Conservation (phyloP, 2,888 invertebrate genomes). For the Oscheius onirici region DNA sequence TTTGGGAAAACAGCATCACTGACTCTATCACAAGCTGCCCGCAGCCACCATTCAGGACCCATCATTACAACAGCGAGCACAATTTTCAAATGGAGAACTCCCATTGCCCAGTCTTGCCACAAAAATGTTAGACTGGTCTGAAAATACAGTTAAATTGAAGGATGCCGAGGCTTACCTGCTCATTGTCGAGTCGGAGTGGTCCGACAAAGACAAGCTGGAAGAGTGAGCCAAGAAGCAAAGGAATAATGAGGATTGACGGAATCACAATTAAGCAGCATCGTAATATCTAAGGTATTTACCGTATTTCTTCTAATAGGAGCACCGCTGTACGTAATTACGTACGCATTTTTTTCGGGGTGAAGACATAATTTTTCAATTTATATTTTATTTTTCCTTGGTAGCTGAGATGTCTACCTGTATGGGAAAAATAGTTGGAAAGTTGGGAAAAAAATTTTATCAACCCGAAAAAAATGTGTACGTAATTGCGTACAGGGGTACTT, state of each 20-base stretch:
- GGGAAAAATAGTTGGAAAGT: too few relatives aligned
- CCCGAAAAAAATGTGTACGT: too few relatives aligned
- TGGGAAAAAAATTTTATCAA: too few relatives aligned
- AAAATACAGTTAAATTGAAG: constrained; percentile 73
- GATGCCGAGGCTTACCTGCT: constrained; percentile 38
- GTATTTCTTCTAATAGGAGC: too few relatives aligned
- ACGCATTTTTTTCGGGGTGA: too few relatives aligned
- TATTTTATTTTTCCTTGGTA: too few relatives aligned
- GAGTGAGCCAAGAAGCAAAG: constrained; percentile 88
- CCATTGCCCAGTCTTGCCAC: constrained; percentile 92
- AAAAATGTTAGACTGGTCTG: constrained; percentile 78
- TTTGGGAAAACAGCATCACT: background rate
- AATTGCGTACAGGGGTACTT: too few relatives aligned
- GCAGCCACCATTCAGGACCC: constrained; percentile 93
- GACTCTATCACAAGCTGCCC: constrained; percentile 86
- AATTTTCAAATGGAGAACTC: constrained; percentile 96
- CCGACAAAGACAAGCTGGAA: constrained; percentile 88
- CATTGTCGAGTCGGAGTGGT: constrained; percentile 85
- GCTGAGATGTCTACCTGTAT: too few relatives aligned
- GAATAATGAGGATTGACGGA: constrained; percentile 87
- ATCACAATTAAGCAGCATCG: constrained; percentile 76
- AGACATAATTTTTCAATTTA: too few relatives aligned
- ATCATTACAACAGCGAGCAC: constrained; percentile 95
- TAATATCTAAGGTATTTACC: constrained; percentile 35
- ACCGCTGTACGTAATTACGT: too few relatives aligned